Conservation (phyloP, 1,140 invertebrate species). For the Hycleus cichorii region DNA sequence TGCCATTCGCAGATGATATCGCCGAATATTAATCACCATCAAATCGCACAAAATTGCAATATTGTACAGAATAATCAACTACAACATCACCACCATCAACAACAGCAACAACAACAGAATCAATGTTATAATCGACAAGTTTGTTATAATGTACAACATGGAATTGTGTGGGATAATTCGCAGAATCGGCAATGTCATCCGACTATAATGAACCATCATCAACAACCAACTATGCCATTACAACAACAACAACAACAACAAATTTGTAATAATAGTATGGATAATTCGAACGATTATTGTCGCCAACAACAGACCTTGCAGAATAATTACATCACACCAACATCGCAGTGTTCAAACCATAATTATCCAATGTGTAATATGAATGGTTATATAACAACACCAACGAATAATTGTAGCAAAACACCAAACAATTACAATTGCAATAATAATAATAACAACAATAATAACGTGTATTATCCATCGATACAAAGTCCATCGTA, state of each 20-base stretch:
- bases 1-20: conserved; percentile 31
- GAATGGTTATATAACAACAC: conserved; percentile 7
- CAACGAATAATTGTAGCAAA: conserved; percentile 16
- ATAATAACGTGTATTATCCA: conserved; percentile 8
- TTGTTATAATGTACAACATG: conserved; percentile 22
- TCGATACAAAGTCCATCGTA: conserved; percentile 17
- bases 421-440: conserved; percentile 3
- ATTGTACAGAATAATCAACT: conserved; percentile 20
- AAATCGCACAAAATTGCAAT: conserved; percentile 16
- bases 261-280: neutral
- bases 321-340: conserved; percentile 40
- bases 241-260: conserved; percentile 17
- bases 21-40: conserved; percentile 15
- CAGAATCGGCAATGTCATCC: conserved; percentile 22
- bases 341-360: conserved; percentile 44
- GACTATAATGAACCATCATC: conserved; percentile 10
- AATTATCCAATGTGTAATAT: conserved; percentile 34
- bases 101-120: conserved; percentile 40
- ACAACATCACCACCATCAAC: conserved; percentile 29
- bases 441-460: neutral
- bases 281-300: no score
- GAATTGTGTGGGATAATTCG: conserved; percentile 8
- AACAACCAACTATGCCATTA: conserved; percentile 21
- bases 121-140: conserved; percentile 21
- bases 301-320: neutral